Percentiles rank a stretch among this genome's conserved stretches.
phyloP scores from a whole-genome alignment of 2,888 invertebrate species.

The Sicus ferrugineus region DNA sequence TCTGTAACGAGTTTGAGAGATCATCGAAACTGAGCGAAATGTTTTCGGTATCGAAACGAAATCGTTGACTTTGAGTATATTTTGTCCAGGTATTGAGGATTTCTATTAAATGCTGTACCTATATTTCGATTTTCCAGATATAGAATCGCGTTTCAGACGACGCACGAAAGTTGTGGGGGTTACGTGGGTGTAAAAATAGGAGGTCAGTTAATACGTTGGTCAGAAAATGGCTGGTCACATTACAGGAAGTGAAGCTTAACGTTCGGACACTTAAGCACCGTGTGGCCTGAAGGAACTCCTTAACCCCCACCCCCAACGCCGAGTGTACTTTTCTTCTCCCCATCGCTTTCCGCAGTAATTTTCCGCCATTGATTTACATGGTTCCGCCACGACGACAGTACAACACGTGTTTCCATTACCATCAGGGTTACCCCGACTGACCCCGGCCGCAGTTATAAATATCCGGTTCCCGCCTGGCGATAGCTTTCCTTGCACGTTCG shows the following conservation, averaged over 20 bases:
- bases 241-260: not conserved
- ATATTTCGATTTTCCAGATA: too few species aligned
- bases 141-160: too few species aligned
- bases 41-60: too few species aligned
- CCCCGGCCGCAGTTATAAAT: slow-evolving; percentile 12
- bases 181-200: too few species aligned
- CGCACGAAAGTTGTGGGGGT: too few species aligned
- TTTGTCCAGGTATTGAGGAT: too few species aligned
- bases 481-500: not conserved
- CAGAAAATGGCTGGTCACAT: not conserved
- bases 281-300: not conserved
- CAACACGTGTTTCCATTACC: slow-evolving; percentile 29
- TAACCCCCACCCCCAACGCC: not conserved
- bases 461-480: slow-evolving; percentile 15
- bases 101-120: too few species aligned
- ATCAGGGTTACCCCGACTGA: slow-evolving; percentile 14
- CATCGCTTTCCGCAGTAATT: slow-evolving; percentile 7
- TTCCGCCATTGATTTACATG: slow-evolving; percentile 23
- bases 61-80: not conserved
- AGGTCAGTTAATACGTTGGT: too few species aligned
- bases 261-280: not conserved
- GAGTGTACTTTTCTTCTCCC: not conserved
- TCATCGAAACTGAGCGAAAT: too few species aligned
- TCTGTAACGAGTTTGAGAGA: too few species aligned
- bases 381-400: slow-evolving; percentile 1